These are phyloP conservation scores for Fregetta grallaria DNA, from an alignment of 2,113 vertebrate genomes.

Conservation along the genomic window DNA sequence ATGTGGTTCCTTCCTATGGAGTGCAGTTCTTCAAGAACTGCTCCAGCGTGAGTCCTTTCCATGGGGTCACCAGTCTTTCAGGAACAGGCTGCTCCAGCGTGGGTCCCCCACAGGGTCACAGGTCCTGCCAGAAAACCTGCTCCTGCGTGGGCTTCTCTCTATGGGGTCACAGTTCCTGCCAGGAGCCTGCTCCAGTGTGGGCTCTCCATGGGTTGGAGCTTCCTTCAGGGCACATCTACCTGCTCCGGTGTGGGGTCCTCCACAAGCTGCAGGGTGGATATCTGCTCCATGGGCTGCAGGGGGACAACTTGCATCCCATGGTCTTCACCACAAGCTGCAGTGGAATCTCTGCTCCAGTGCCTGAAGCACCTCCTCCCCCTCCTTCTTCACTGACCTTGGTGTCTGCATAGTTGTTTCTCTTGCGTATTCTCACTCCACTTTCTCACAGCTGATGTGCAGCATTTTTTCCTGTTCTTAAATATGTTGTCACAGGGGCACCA, in stretches of 20 bases:
- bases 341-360: neutral
- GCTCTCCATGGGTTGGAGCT: neutral
- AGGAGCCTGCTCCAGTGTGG: neutral
- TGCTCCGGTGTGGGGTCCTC: neutral
- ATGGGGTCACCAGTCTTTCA: neutral
- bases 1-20: neutral
- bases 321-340: neutral
- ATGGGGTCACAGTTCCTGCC: neutral
- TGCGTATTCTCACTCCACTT: neutral
- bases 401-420: neutral
- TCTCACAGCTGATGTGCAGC: neutral
- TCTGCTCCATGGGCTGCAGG: neutral
- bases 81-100: neutral
- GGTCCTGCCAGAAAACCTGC: neutral
- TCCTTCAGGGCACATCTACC: neutral
- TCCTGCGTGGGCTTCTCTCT: neutral
- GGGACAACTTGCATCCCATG: neutral
- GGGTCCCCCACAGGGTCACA: neutral
- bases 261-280: neutral
- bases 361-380: neutral
- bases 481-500: neutral
- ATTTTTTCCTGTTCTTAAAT: neutral
- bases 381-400: neutral
- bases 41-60: neutral
- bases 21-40: neutral